Conservation (phyloP, 2,113 vertebrate species). For the Bucco capensis region DNA sequence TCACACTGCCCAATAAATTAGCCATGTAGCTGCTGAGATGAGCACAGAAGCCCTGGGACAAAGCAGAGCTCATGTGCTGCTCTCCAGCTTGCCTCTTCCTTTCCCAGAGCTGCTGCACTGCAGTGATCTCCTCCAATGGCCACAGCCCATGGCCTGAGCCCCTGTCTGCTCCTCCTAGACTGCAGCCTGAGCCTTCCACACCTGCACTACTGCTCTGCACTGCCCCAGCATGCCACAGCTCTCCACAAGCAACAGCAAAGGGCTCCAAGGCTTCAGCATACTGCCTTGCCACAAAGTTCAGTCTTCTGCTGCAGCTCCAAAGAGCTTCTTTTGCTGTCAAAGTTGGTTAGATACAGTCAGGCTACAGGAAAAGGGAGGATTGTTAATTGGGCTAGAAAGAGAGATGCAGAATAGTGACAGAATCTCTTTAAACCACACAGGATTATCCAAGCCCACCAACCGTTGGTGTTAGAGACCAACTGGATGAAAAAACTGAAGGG, state of each 20-base stretch:
- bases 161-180: background rate
- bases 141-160: background rate
- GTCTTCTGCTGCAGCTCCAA: background rate
- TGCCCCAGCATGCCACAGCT: background rate
- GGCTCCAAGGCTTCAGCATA: background rate
- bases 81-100: background rate
- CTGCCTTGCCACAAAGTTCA: background rate
- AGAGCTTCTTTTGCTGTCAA: background rate
- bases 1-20: conserved; percentile 48
- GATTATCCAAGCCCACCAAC: background rate
- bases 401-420: background rate
- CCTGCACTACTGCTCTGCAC: background rate
- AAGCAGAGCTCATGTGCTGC: background rate
- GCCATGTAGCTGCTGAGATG: background rate
- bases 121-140: background rate
- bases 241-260: background rate
- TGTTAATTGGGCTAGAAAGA: background rate
- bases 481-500: background rate
- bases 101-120: background rate
- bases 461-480: background rate
- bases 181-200: background rate
- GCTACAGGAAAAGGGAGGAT: background rate
- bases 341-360: background rate
- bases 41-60: background rate
- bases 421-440: background rate